Evolutionary conservation across 2,888 invertebrate species (phyloP), one percentile per base, ranked within the genome.

Genomic region (Ceriagrion tenellum): DNA sequence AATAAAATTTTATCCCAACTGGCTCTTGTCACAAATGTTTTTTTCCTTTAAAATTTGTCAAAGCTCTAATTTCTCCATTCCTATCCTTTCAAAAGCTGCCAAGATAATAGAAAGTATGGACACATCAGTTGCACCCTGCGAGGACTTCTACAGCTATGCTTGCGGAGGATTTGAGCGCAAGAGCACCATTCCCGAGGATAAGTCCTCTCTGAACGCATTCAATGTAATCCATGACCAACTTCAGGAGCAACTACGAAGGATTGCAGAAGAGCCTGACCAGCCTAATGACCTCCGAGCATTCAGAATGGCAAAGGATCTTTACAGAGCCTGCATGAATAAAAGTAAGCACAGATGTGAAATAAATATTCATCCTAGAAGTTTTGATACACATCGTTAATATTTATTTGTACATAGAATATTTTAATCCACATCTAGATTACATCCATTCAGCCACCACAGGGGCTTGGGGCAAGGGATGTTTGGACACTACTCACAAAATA

Each of bases 291-390:
- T 98, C 0, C 97, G 97, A 96, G 98, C 98, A 0, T 98, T 98
- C 96, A 97, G 97, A 95, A 97, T 99, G 95, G 98, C 98, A 30
- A 99, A 99, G 97, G 98, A 98, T 47, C 97, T 99, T 95, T 99
- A 99, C 97, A 98, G 98, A 96, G 98, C 99, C 95, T 99, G 99
- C 97, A 98, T 99, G 98, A 99, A 99, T 96, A 98, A 98, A 97
- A 98, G 99, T 99, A 97, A 98, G 98, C 13, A 16, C 59, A 20
- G 99, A 97, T 97, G 95, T 35, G 47, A 8, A 88, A 56, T 20
- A 26, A 56, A 40, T 30, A 55, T 89, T 20, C 69, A 69, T 0
- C 12, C 12, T 69, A 59, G 91, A 40, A 47, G 90, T 90, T 88
- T 0, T 30, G 88, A 56, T 26, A 1, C 63, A 40, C 55, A 13